Evolutionary conservation across 1,140 invertebrate species (phyloP).

Genomic region (Cyclargus thomasi): DNA sequence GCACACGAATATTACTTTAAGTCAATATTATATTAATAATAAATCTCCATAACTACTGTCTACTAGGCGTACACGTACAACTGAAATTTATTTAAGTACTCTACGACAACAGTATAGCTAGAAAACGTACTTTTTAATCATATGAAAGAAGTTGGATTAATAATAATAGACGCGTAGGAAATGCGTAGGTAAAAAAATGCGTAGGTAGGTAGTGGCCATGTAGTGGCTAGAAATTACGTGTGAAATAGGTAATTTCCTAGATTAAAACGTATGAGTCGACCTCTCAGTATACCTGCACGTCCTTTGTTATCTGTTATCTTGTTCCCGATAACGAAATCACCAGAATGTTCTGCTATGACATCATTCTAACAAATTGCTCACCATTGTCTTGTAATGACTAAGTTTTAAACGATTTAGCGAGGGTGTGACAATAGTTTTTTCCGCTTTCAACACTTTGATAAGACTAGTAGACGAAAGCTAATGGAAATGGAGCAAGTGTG

Average conservation of each 20-base stretch:
- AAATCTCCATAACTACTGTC: not conserved
- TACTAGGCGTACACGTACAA: not conserved
- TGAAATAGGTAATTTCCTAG: not conserved
- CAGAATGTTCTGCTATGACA: conserved; percentile 8
- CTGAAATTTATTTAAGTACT: not conserved
- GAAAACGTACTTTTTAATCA: not conserved
- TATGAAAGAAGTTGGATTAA: not conserved
- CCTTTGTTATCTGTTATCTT: conserved; percentile 14
- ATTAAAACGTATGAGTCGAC: not conserved
- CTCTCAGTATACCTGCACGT: not conserved
- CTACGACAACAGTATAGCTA: not conserved
- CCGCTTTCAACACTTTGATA: not conserved
- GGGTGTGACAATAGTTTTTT: not conserved
- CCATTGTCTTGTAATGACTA: not conserved
- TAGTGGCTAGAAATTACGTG: not conserved
- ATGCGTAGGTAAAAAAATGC: not conserved
- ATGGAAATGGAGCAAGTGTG: not conserved
- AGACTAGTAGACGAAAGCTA: not conserved
- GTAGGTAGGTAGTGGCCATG: too few species aligned
- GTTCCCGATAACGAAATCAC: conserved; percentile 9
- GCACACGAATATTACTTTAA: not conserved
- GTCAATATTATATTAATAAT: not conserved
- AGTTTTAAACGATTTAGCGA: not conserved
- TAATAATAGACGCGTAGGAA: not conserved
- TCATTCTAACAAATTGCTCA: conserved; percentile 2